These are phyloP conservation scores for Odocoileus virginianus DNA, from an alignment of 2,113 vertebrate species.

Conservation along the genomic window DNA sequence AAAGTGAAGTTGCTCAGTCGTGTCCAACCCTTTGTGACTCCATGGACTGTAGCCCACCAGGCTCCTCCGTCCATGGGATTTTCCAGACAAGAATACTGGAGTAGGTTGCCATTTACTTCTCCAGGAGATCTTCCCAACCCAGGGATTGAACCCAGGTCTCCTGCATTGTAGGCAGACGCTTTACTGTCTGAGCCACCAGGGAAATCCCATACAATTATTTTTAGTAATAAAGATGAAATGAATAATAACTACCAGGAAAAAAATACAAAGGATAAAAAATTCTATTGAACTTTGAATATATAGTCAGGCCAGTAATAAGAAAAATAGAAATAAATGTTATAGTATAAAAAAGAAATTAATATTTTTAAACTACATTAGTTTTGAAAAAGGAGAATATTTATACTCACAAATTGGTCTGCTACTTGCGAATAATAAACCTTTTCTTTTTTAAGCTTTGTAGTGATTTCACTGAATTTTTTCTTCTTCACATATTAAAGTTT, in stretches of 20 bases:
- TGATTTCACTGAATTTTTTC: neutral
- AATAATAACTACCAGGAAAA: neutral
- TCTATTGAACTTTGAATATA: neutral
- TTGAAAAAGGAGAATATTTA: neutral
- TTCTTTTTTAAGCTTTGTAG: neutral
- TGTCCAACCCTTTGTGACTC: neutral
- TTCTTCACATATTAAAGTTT: neutral
- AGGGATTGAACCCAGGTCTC: neutral
- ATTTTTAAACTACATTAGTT: neutral
- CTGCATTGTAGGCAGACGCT: neutral
- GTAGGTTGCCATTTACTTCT: neutral
- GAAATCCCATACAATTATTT: neutral
- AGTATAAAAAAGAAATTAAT: neutral
- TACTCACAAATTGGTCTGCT: neutral
- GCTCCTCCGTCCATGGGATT: neutral
- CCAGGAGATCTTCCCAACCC: neutral
- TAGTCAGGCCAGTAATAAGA: neutral
- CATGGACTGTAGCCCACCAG: neutral
- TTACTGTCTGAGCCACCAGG: neutral
- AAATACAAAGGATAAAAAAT: neutral
- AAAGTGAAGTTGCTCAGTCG: neutral
- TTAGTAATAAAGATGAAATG: neutral
- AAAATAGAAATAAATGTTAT: conserved; percentile 6
- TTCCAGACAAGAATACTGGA: neutral
- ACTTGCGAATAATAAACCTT: neutral